Conservation (phyloP, 2,888 invertebrate species). For the Dynastes grantii region DNA sequence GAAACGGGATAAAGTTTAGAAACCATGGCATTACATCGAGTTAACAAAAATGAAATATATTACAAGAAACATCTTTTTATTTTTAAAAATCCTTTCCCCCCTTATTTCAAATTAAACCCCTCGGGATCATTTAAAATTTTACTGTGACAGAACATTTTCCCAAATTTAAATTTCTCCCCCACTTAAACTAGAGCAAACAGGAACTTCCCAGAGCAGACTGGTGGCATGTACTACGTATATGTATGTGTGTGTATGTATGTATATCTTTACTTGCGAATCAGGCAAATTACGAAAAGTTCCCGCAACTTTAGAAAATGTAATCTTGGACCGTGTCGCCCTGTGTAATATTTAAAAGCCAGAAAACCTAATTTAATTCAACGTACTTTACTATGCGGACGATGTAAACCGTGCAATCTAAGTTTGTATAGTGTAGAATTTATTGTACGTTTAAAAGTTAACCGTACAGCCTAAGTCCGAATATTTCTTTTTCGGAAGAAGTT, state of each 20-base stretch:
- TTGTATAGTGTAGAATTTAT: conserved; percentile 22
- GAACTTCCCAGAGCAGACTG: neutral
- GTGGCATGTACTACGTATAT: too few relatives aligned
- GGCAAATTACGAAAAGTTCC: conserved; percentile 37
- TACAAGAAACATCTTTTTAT: too few relatives aligned
- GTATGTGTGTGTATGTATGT: neutral
- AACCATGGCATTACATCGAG: too few relatives aligned
- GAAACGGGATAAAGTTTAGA: too few relatives aligned
- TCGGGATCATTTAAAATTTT: neutral
- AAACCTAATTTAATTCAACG: conserved; percentile 45
- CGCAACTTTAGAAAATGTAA: conserved; percentile 38
- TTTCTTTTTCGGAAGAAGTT: neutral
- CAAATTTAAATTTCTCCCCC: neutral
- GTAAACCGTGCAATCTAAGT: conserved; percentile 35
- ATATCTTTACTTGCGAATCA: conserved; percentile 35
- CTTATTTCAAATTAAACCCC: neutral
- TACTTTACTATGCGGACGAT: conserved; percentile 19
- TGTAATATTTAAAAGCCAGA: conserved; percentile 39
- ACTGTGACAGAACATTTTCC: neutral
- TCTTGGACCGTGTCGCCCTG: conserved; percentile 27
- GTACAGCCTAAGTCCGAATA: conserved; percentile 13
- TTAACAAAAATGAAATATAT: too few relatives aligned
- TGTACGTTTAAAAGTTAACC: conserved; percentile 11
- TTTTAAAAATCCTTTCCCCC: too few relatives aligned
- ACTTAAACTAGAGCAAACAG: neutral